Percentiles rank a stretch among this genome's conserved stretches.
Evolutionary conservation across 23 tunicate genomes (phyloP).

Genomic region (Ascidia mentula): DNA sequence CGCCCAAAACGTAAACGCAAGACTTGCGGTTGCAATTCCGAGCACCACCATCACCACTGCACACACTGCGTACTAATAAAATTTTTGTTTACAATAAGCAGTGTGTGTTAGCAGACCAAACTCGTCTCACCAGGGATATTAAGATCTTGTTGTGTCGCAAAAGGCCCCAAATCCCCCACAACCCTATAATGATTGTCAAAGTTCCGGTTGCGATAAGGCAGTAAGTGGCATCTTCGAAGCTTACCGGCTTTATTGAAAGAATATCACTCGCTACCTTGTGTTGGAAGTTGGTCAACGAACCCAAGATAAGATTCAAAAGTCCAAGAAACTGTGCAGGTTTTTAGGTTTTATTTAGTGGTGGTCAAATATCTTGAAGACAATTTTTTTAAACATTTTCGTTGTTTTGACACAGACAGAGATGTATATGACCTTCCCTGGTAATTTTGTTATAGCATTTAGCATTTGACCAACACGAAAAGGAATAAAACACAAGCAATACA

Average conservation of each 20-base stretch:
- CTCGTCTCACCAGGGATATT: neutral
- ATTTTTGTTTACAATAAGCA: too few species aligned
- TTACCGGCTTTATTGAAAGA: neutral
- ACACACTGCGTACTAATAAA: neutral
- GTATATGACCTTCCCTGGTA: too few species aligned
- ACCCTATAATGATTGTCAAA: neutral
- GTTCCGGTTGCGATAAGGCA: conserved; percentile 3
- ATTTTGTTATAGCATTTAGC: too few species aligned
- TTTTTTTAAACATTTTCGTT: neutral
- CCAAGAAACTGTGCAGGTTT: neutral
- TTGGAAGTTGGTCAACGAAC: neutral
- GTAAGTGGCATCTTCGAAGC: neutral
- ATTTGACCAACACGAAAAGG: too few species aligned
- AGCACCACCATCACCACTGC: neutral
- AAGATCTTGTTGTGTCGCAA: neutral
- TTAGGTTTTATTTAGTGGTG: too few species aligned
- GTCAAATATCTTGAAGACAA: too few species aligned
- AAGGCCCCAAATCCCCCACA: neutral
- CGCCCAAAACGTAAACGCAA: neutral
- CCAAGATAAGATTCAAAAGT: neutral
- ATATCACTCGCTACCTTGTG: neutral
- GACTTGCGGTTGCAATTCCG: neutral
- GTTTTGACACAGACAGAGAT: too few species aligned
- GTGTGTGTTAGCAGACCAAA: neutral
- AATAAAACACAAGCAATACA: neutral